Base-by-base conservation (phyloP, 2,113 vertebrate genomes). In the Gavia stellata region DNA sequence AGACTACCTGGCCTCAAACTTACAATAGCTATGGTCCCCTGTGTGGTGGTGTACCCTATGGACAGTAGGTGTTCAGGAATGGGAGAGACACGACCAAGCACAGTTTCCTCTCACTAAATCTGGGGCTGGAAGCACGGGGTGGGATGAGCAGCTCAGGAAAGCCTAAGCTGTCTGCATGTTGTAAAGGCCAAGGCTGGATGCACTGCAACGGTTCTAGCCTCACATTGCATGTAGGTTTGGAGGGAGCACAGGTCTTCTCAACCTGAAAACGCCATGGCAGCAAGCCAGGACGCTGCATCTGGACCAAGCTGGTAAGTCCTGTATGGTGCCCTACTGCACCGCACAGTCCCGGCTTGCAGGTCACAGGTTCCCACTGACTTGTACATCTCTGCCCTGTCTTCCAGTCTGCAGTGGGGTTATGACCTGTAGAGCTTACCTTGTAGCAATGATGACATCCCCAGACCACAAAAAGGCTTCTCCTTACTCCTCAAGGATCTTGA, bases 11-110 rank as follows among this genome's bases (percentile, higher is more conserved):
- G 67, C 34, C 78, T 47, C 72, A 52, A 40, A 65, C 4, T 42
- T 16, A 18, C 0, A 33, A 20, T 0, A 66, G 26, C 40, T 29
- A 6, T 1, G 28, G 65, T 53, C 31, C 18, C 47, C 44, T 49
- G 4, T 13, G 26, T 3, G 18, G 31, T 36, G 29, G 29, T 28
- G 21, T 36, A 8, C 26, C n/a, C 38, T 28, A 2, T 3, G 40
- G 49, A n/a, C 20, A 77, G 34, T 2, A n/a, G 36, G 5, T 23
- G 31, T n/a, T 40, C 36, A 85, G 66, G 45, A 88, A 40, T 3
- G 15, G 49, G 21, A 38, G 55, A 66, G 70, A 47, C 8, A 50
- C 42, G 45, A 7, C 20, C 10, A 38, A 53, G 74, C 16, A 50
- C 10, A 44, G 33, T 18, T 53, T 49, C 18, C 15, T 36, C 33